Conservation (phyloP, 2,888 invertebrate species). For the Brenthis ino region DNA sequence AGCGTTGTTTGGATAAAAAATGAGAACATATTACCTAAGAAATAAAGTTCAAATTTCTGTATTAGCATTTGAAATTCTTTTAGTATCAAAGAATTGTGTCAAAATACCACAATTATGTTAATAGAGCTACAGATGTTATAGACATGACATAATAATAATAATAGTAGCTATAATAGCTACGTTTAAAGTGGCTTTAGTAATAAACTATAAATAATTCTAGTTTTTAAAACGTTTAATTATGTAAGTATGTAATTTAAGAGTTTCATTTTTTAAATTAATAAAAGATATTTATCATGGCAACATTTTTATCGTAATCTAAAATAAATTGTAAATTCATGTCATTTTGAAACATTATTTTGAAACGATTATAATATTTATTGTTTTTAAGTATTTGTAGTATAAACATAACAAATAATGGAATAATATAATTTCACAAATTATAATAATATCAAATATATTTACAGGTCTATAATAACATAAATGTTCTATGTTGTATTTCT, state of each 20-base stretch:
- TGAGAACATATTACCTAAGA: slow-evolving; percentile 8
- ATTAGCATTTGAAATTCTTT: slow-evolving; percentile 6
- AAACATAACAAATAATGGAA: neutral
- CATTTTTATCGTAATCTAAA: too few species aligned
- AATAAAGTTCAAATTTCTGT: slow-evolving; percentile 34
- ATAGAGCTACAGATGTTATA: neutral
- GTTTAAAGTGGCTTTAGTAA: neutral
- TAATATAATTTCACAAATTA: neutral
- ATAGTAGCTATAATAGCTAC: too few species aligned
- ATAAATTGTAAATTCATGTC: too few species aligned
- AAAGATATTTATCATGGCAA: too few species aligned
- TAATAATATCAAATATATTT: neutral
- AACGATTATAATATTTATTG: too few species aligned
- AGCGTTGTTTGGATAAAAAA: neutral
- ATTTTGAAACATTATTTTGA: too few species aligned
- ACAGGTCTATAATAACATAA: slow-evolving; percentile 15
- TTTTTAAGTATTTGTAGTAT: too few species aligned
- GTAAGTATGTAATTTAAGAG: too few species aligned
- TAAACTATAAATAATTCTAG: too few species aligned
- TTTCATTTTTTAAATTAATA: too few species aligned
- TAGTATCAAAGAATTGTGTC: slow-evolving; percentile 51
- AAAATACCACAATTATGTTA: slow-evolving; percentile 46
- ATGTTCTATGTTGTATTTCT: slow-evolving; percentile 51
- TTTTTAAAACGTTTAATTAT: too few species aligned
- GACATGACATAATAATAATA: neutral